These are phyloP conservation scores for Paelopatides confundens DNA, from an alignment of 53 echinoderm and acorn worm species.

Conservation along the genomic window DNA sequence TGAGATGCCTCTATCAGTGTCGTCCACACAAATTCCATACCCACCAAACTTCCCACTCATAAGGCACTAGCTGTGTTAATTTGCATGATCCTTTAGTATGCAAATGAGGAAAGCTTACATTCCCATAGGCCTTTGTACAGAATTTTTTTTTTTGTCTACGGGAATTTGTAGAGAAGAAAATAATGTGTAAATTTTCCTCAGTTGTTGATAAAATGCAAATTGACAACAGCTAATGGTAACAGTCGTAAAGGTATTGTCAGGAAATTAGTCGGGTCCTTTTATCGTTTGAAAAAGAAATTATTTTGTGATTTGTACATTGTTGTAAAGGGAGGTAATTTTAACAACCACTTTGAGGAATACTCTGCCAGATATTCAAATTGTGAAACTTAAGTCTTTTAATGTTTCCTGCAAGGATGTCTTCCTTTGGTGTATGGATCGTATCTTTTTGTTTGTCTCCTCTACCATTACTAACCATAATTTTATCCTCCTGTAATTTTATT, in stretches of 20 bases:
- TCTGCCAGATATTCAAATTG: background rate
- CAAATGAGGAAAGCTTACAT: slow-evolving; percentile 30
- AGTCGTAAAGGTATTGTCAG: too few relatives aligned
- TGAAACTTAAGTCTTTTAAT: background rate
- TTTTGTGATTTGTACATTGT: slow-evolving; percentile 76
- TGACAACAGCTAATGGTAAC: background rate
- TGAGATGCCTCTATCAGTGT: slow-evolving; percentile 89
- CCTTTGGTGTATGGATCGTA: background rate
- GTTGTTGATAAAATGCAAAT: slow-evolving; percentile 4
- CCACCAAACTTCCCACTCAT: slow-evolving; percentile 24
- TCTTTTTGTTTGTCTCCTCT: background rate
- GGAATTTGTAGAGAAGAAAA: slow-evolving; percentile 5
- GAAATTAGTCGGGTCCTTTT: slow-evolving; percentile 13
- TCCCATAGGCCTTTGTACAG: slow-evolving; percentile 2
- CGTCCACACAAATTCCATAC: slow-evolving; percentile 42
- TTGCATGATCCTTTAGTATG: slow-evolving; percentile 4
- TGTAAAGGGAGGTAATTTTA: slow-evolving; percentile 72
- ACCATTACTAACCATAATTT: too few relatives aligned
- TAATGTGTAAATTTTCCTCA: slow-evolving; percentile 16
- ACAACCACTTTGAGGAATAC: slow-evolving; percentile 13
- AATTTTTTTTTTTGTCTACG: background rate
- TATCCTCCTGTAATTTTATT: too few relatives aligned
- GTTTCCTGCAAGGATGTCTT: background rate
- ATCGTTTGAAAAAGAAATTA: slow-evolving; percentile 37
- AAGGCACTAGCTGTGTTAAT: slow-evolving; percentile 32